Conservation (phyloP, 2,797 vertebrate genomes). For the Ceyx erithaca region DNA sequence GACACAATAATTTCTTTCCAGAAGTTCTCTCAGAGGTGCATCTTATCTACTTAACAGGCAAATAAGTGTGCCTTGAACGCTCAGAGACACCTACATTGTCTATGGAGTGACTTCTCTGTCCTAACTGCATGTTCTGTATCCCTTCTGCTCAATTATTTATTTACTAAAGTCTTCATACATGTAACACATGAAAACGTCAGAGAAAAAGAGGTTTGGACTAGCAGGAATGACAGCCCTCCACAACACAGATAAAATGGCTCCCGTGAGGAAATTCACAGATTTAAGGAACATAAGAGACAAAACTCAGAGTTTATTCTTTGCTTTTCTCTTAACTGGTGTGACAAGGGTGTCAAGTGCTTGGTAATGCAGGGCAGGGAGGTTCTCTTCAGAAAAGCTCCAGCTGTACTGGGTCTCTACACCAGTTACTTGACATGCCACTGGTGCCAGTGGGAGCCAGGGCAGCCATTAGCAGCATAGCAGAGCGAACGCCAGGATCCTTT, state of each 20-base stretch:
- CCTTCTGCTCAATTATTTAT: not conserved
- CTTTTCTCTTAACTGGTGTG: not conserved
- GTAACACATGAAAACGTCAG: not conserved
- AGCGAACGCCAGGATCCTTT: not conserved
- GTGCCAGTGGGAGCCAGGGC: not conserved
- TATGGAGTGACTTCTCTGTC: not conserved
- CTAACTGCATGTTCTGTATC: not conserved
- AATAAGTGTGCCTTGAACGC: not conserved
- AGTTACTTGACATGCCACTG: not conserved
- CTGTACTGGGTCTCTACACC: not conserved
- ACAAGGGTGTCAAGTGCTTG: not conserved
- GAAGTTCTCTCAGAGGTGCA: not conserved
- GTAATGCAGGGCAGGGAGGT: not conserved
- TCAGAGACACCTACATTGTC: not conserved
- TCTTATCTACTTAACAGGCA: not conserved
- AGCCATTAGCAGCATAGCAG: not conserved
- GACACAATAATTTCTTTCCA: not conserved
- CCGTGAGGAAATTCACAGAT: not conserved
- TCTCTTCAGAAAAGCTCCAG: not conserved
- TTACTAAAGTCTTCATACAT: constrained; percentile 26
- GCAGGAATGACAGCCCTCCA: not conserved
- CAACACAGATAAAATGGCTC: not conserved
- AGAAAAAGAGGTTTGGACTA: not conserved
- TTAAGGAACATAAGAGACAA: not conserved
- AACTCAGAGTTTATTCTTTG: not conserved